phyloP scores from a whole-genome alignment of 1,140 invertebrate genomes.

The Cydia pomonella region DNA sequence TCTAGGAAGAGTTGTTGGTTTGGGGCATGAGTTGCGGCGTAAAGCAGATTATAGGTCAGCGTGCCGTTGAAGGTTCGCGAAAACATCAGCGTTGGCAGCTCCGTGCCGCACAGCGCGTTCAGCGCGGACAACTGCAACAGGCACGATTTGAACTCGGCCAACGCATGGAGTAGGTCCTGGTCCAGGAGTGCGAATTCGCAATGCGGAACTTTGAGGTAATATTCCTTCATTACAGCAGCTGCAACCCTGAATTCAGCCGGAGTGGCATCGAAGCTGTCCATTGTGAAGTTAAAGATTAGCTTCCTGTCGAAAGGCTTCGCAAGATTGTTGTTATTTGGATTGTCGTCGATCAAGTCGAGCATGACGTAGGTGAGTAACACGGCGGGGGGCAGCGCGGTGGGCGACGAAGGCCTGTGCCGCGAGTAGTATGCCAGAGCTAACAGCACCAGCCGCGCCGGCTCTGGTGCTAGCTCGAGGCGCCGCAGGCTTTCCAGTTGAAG shows the following conservation, averaged over 20 bases:
- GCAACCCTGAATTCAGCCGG: background rate
- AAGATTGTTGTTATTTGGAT: background rate
- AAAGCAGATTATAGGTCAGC: background rate
- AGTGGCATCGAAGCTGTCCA: background rate
- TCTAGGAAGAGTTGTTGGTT: background rate
- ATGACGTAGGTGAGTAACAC: conserved; percentile 2
- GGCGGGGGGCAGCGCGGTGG: background rate
- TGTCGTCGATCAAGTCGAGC: background rate
- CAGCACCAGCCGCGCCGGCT: background rate
- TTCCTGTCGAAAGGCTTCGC: background rate
- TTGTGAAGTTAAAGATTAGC: background rate
- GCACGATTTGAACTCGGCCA: background rate
- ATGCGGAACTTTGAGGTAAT: background rate
- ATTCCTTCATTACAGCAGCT: background rate
- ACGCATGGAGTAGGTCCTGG: background rate
- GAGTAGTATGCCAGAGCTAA: background rate
- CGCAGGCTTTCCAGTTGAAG: background rate
- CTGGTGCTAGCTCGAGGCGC: background rate
- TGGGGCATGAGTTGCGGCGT: background rate
- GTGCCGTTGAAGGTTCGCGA: background rate
- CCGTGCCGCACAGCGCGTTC: background rate
- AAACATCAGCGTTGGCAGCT: background rate
- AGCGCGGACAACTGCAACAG: background rate
- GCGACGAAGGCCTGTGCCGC: background rate
- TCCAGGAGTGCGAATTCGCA: background rate